Evolutionary conservation across 2,113 vertebrate genomes (phyloP), one percentile per base, ranked within the genome.

Genomic region (Macquaria ambigua): DNA sequence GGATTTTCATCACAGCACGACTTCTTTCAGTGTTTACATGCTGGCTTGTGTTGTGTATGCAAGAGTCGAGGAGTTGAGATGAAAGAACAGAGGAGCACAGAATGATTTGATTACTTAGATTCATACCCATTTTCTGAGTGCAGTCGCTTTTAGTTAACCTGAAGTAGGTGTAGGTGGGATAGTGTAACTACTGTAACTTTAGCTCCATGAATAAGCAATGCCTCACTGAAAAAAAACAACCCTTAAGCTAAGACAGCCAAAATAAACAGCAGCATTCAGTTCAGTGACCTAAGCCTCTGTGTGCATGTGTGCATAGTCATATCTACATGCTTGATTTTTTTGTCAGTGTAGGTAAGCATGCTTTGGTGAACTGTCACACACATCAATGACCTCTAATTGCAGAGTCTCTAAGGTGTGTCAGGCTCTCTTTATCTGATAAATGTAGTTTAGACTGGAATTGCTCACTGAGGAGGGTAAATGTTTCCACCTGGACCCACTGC

Each of bases 401-500:
- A 87, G 77, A 66, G 64, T 77, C 67, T 81, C 34, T 16, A 70
- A 88, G 88, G 82, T 91, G 86, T 62, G 85, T 88, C 81, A 56
- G 88, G 23, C 81, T 63, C 69, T 66, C 84, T 84, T 83, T 80
- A 89, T 91, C 84, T 88, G 85, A 89, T 90, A 84, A 91, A 90
- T 79, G 75, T 66, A 85, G 87, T 90, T 92, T 80, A 74, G 81
- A 82, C 63, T 82, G 69, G 76, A 79, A 73, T 75, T 77, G 72
- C 86, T 87, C 81, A 79, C 74, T 69, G 79, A 80, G 76, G 48
- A 79, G 76, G 34, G 79, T 88, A 91, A 91, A 79, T 34, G 90
- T 77, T 92, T 79, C 89, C 91, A 90, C 89, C 92, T 84, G 84
- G 87, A 89, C 89, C 66, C 48, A 43, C 80, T 63, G 78, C 85